Conservation (phyloP, 2,113 vertebrate genomes). For the Aspiorhynchus laticeps region DNA sequence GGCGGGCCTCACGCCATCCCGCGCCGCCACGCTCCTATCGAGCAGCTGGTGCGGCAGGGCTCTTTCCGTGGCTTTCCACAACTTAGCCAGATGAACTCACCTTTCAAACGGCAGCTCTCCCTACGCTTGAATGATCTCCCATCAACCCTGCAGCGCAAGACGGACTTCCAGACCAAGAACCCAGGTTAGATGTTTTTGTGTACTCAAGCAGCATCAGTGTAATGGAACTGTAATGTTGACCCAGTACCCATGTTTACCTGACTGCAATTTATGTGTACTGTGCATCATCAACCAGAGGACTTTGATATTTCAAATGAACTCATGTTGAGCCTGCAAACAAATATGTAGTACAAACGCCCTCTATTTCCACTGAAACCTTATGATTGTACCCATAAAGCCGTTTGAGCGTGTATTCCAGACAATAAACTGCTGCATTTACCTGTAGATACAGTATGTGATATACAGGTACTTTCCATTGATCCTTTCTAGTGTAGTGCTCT, state of each 20-base stretch:
- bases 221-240: not conserved
- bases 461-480: conserved; percentile 7
- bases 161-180: conserved; percentile 82
- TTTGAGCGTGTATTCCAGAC: not conserved
- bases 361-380: not conserved
- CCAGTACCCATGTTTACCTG: not conserved
- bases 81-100: conserved; percentile 91
- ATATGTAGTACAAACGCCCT: not conserved
- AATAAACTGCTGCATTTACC: conserved; percentile 3
- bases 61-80: conserved; percentile 91
- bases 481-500: not conserved
- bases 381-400: not conserved
- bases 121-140: conserved; percentile 90
- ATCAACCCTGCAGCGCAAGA: conserved; percentile 88
- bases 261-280: not conserved
- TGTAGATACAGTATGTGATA: not conserved
- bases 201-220: not conserved
- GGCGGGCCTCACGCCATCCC: conserved; percentile 86
- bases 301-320: not conserved
- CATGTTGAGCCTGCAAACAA: not conserved
- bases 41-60: conserved; percentile 91
- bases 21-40: conserved; percentile 88
- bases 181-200: conserved; percentile 74
- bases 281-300: not conserved
- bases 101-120: conserved; percentile 92